Evolutionary conservation across 2,888 invertebrate species (phyloP).

Genomic region (Drosophila pseudotalamancana): DNA sequence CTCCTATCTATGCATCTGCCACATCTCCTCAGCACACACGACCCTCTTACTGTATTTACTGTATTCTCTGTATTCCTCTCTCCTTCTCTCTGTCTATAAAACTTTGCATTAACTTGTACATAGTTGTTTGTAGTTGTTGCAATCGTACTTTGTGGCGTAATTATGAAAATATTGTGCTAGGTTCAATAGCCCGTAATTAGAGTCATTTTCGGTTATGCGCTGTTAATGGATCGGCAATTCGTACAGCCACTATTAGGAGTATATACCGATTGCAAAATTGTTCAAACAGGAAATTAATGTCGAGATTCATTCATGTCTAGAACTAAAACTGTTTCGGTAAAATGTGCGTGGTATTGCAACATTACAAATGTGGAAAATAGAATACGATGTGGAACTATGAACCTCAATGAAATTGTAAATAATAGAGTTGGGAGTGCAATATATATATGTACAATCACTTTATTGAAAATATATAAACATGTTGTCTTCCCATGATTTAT

Average conservation of each 20-base stretch:
- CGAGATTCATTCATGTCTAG: conserved; percentile 19
- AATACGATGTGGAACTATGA: not conserved
- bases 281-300: conserved; percentile 35
- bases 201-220: conserved; percentile 40
- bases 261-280: conserved; percentile 1
- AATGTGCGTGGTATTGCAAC: not conserved
- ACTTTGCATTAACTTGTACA: conserved; percentile 49
- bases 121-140: conserved; percentile 22
- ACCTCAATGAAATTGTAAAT: not conserved
- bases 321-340: conserved; percentile 3
- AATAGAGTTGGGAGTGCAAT: no score
- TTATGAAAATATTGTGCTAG: conserved; percentile 78
- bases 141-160: conserved; percentile 53
- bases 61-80: no score
- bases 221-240: conserved; percentile 32
- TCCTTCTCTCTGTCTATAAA: not conserved
- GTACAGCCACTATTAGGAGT: not conserved
- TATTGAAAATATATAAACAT: no score
- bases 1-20: conserved; percentile 47
- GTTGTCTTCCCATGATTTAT: no score
- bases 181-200: conserved; percentile 71
- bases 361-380: not conserved
- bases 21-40: conserved; percentile 18
- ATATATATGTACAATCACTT: no score
- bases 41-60: no score